Evolutionary conservation across 2,888 invertebrate species (phyloP).

Genomic region (Herminia tarsipennalis): DNA sequence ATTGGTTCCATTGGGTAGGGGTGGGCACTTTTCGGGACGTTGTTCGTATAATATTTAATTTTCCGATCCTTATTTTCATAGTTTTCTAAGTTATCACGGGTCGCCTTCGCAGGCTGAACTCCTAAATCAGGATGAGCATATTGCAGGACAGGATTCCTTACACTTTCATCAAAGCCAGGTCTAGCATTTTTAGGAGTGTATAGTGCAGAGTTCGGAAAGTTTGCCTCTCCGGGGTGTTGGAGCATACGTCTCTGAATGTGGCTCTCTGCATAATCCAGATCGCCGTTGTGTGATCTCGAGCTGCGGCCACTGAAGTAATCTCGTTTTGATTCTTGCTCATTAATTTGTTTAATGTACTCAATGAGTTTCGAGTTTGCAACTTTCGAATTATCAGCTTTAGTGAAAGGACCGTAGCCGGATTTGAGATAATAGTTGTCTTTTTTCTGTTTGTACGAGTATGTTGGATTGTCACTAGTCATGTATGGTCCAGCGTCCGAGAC

Average conservation of each 20-base stretch:
- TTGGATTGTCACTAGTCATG: constrained; percentile 66
- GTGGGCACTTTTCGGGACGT: constrained; percentile 84
- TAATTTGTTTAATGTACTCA: constrained; percentile 89
- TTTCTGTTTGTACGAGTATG: constrained; percentile 71
- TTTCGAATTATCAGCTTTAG: constrained; percentile 87
- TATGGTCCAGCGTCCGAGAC: constrained; percentile 69
- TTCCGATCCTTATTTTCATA: constrained; percentile 67
- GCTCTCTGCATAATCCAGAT: constrained; percentile 79
- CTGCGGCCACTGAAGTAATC: constrained; percentile 86
- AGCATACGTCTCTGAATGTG: constrained; percentile 90
- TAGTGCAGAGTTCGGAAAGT: constrained; percentile 88
- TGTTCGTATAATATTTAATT: constrained; percentile 81
- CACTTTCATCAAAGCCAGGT: constrained; percentile 88
- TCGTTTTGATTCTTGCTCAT: constrained; percentile 87
- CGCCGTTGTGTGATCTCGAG: constrained; percentile 77
- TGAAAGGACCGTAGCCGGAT: constrained; percentile 86
- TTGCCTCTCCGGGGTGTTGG: constrained; percentile 87
- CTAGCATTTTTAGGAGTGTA: constrained; percentile 87
- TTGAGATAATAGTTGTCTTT: constrained; percentile 75
- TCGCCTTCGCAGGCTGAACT: constrained; percentile 89
- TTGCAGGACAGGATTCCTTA: constrained; percentile 90
- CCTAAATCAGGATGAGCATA: constrained; percentile 93
- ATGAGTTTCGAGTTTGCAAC: constrained; percentile 85
- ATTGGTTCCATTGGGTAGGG: constrained; percentile 84
- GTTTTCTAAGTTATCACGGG: constrained; percentile 70